phyloP scores from a whole-genome alignment of 2,888 invertebrate genomes.

The Tetragonisca angustula region DNA sequence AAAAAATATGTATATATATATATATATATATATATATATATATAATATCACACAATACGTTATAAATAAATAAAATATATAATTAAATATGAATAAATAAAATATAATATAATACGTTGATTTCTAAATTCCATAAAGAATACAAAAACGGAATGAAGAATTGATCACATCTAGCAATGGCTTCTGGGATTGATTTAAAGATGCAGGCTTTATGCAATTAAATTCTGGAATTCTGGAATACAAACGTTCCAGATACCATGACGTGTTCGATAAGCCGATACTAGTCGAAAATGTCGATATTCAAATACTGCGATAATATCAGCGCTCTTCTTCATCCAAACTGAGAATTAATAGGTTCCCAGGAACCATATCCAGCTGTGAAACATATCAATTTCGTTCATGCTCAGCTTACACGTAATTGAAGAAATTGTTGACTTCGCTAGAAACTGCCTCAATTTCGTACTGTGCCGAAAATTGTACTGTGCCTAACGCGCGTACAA shows the following conservation, averaged over 20 bases:
- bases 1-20: too few relatives aligned
- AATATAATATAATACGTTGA: too few relatives aligned
- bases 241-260: slow-evolving; percentile 18
- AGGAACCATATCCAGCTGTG: not conserved
- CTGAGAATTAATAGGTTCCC: not conserved
- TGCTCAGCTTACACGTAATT: too few relatives aligned
- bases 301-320: slow-evolving; percentile 33
- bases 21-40: too few relatives aligned
- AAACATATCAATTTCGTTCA: not conserved
- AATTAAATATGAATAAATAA: too few relatives aligned
- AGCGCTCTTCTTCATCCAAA: not conserved
- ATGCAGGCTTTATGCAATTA: slow-evolving; percentile 26
- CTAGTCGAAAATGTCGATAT: slow-evolving; percentile 30
- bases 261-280: slow-evolving; percentile 44
- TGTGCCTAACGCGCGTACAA: too few relatives aligned
- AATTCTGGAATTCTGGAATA: slow-evolving; percentile 23
- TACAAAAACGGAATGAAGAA: not conserved
- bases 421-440: not conserved
- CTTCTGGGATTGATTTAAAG: slow-evolving; percentile 2
- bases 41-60: too few relatives aligned
- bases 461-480: not conserved
- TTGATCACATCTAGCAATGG: not conserved
- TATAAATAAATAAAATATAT: too few relatives aligned
- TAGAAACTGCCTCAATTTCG: not conserved
- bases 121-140: not conserved